Evolutionary conservation across 1,140 invertebrate species (phyloP), one percentile per base, ranked within the genome.

Genomic region (Drosophila burlai): DNA sequence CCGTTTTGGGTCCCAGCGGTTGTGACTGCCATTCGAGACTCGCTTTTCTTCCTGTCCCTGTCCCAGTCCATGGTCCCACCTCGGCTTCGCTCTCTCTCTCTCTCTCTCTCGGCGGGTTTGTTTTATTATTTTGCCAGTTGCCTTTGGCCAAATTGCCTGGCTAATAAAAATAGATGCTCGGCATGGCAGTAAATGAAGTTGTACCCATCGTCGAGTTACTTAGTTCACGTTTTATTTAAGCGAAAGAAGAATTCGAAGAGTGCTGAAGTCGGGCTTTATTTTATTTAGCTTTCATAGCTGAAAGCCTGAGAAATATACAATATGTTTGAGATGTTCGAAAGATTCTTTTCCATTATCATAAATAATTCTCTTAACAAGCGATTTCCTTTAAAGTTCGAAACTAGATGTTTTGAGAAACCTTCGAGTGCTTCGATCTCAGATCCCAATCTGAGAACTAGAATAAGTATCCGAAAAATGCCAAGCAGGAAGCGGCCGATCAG

Each of bases 131-230:
- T 79, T 63, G 43, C 60, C 66, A 42, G 49, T 13, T 69, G 73
- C 80, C 79, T 72, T 73, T 52, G 80, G 79, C 60, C 79, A 58
- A 82, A 76, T 71, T 76, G 80, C 58, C 47, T 42, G 60, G 68
- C 55, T 78, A 68, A 76, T 74, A 55, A 52, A 77, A 82, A 66
- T 82, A 73, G 52, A 64, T 67, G 54, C 71, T 54, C 13, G 55
- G 31, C n/a, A 31, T 46, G 40, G 57, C 46, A 29, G 67, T 11
- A 74, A 73, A 74, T 74, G 71, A 74, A 74, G 71, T 73, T 74
- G 71, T 74, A 73, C 38, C 71, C 38, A 50, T 43, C 36, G 54
- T 34, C 46, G 71, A 52, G 54, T 50, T 43, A 73, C 31, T 52
- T 52, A 18, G 38, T 43, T 49, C 29, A 49, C 31, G 64, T 31